phyloP scores from a whole-genome alignment of 30 jellyfish, hydroid and myxozoan genomes.

The Clytia hemisphaerica region DNA sequence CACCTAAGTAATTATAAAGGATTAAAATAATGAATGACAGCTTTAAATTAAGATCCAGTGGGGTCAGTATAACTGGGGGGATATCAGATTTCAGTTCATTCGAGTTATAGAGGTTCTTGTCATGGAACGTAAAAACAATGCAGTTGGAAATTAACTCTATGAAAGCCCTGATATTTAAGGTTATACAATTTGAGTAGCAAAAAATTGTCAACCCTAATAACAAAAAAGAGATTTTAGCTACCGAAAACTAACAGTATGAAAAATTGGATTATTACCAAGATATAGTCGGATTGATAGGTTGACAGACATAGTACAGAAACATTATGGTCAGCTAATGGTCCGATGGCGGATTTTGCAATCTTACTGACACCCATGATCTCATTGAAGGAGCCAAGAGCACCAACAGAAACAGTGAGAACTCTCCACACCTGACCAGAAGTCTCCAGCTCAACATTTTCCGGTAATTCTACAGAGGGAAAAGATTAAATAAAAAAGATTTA shows the following conservation, averaged over 20 bases:
- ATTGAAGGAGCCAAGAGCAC: constrained; percentile 82
- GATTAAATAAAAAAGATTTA: not conserved
- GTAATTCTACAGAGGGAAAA: no score
- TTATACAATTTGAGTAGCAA: no score
- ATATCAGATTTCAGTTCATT: not conserved
- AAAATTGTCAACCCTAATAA: no score
- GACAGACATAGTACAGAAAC: constrained; percentile 89
- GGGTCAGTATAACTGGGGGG: not conserved
- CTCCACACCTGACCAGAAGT: constrained; percentile 80
- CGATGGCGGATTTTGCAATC: constrained; percentile 82
- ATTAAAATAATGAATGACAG: no score
- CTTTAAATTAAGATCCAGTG: not conserved
- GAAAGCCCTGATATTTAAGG: no score
- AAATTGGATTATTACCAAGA: no score
- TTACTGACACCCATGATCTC: constrained; percentile 90
- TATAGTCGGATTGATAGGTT: constrained; percentile 90
- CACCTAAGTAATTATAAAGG: constrained; percentile 37
- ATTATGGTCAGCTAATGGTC: constrained; percentile 87
- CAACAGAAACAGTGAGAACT: constrained; percentile 87
- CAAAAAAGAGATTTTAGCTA: no score
- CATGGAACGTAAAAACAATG: not conserved
- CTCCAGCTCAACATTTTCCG: constrained; percentile 46
- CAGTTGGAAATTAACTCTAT: no score
- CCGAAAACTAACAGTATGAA: no score
- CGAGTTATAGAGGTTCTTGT: not conserved